phyloP scores from a whole-genome alignment of 2,113 vertebrate genomes.

The Chaetura pelagica region DNA sequence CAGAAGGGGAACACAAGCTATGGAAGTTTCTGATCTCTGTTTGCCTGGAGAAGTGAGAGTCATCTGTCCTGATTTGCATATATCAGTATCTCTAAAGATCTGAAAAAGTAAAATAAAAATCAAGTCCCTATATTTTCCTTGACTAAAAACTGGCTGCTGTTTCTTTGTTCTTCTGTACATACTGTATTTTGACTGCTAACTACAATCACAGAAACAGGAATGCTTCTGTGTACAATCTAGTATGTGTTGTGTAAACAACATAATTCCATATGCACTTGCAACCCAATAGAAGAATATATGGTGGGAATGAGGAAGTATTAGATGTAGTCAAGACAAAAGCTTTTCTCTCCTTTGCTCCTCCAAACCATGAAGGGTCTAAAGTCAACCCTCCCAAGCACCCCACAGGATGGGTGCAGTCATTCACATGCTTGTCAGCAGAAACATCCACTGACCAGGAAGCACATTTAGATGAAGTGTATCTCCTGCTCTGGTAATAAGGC shows the following conservation, averaged over 20 bases:
- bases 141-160: background rate
- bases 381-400: background rate
- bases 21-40: background rate
- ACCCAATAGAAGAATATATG: accelerated
- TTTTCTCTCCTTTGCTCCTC: background rate
- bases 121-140: background rate
- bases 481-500: background rate
- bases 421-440: background rate
- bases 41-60: background rate
- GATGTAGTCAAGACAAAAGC: background rate
- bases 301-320: background rate
- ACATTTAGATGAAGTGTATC: background rate
- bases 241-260: background rate
- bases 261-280: background rate
- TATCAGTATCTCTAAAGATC: background rate
- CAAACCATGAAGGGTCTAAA: background rate
- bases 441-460: background rate
- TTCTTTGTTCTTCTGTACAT: background rate
- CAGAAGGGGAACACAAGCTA: background rate
- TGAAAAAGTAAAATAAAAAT: background rate
- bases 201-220: background rate
- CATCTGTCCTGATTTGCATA: background rate
- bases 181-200: background rate
- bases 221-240: background rate
- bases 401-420: background rate